A percentile compares a stretch with the other conserved stretches of the same genome.
These are phyloP conservation scores for Hymenochirus boettgeri DNA, from an alignment of 2,113 vertebrate species.

Conservation along the genomic window DNA sequence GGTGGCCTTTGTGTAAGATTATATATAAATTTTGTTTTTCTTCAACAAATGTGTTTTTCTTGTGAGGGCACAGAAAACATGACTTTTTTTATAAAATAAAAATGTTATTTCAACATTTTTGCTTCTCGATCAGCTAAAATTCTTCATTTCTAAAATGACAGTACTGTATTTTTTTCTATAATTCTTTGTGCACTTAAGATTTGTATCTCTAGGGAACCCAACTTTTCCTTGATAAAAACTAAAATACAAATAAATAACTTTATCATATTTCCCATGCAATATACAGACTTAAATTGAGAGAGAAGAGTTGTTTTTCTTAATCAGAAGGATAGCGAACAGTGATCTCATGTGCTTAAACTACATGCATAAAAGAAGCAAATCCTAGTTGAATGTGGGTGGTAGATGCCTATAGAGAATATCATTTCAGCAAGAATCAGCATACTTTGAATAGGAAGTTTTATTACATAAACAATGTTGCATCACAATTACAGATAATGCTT, in stretches of 20 bases:
- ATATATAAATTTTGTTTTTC: conserved; percentile 24
- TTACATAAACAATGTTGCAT: no score
- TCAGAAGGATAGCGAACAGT: conserved; percentile 4
- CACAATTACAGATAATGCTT: no score
- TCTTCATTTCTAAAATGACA: conserved; percentile 42
- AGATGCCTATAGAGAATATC: no score
- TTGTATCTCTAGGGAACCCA: conserved; percentile 32
- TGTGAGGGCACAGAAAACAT: conserved; percentile 28
- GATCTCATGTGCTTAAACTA: not conserved
- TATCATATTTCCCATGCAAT: conserved; percentile 37
- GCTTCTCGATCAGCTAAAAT: conserved; percentile 43
- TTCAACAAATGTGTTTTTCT: conserved; percentile 40
- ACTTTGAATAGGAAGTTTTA: no score
- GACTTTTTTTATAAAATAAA: conserved; percentile 32
- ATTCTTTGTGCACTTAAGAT: conserved; percentile 41
- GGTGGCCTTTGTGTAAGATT: conserved; percentile 18
- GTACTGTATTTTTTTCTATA: conserved; percentile 46
- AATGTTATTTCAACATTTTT: conserved; percentile 43
- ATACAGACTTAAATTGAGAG: conserved; percentile 34
- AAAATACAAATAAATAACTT: conserved; percentile 44
- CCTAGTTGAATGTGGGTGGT: no score
- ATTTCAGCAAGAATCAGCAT: no score
- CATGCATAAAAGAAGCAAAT: not conserved
- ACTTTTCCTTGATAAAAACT: conserved; percentile 34
- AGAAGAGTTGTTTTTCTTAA: conserved; percentile 4